Conservation (phyloP, 2,888 invertebrate species). For the Cryptosula pallasiana region DNA sequence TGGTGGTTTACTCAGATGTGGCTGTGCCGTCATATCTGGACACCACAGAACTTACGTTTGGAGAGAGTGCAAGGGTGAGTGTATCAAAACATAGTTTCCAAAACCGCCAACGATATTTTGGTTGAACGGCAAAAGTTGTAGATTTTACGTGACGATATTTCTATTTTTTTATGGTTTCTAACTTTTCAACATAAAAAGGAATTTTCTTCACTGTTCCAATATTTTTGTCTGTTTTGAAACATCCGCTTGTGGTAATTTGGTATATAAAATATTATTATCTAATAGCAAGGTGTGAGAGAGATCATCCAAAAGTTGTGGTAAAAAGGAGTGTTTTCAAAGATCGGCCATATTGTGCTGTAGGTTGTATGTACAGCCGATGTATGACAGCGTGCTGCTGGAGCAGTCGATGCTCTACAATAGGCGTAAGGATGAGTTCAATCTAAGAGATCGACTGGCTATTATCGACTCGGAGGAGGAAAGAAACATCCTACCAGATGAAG, state of each 20-base stretch:
- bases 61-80: slow-evolving; percentile 24
- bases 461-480: slow-evolving; percentile 20
- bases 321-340: too few relatives aligned
- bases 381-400: slow-evolving; percentile 83
- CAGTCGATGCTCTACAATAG: slow-evolving; percentile 91
- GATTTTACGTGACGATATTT: too few relatives aligned
- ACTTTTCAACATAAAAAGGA: too few relatives aligned
- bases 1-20: slow-evolving; percentile 24
- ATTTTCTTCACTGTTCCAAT: too few relatives aligned
- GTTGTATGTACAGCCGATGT: slow-evolving; percentile 88
- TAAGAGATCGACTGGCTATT: slow-evolving; percentile 15
- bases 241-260: too few relatives aligned
- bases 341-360: slow-evolving; percentile 34
- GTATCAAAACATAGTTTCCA: too few relatives aligned
- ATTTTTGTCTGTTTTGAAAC: too few relatives aligned
- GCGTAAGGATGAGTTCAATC: slow-evolving; percentile 72
- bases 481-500: slow-evolving; percentile 20
- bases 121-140: too few relatives aligned
- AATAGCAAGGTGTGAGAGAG: too few relatives aligned
- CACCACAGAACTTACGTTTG: slow-evolving; percentile 20
- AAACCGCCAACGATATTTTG: too few relatives aligned
- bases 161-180: too few relatives aligned
- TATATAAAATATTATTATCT: too few relatives aligned
- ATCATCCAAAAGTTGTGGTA: background rate
- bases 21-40: slow-evolving; percentile 23